Conservation (phyloP, 2,888 invertebrate species). For the Heteromyza rotundicornis region DNA sequence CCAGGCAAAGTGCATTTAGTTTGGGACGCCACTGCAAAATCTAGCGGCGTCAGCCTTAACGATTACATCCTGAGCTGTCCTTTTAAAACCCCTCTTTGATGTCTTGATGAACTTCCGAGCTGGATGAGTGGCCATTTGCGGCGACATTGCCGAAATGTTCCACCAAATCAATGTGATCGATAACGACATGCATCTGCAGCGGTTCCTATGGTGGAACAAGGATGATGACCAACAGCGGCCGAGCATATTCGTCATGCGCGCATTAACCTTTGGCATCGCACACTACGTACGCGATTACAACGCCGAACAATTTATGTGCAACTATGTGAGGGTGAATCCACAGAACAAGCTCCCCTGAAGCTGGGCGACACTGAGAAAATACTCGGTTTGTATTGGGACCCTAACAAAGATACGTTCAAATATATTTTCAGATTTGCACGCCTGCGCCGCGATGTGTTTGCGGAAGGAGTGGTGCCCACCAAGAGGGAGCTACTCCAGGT, state of each 20-base stretch:
- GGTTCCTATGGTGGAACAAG: background rate
- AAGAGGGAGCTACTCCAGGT: constrained; percentile 29
- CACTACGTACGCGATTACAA: background rate
- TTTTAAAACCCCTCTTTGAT: background rate
- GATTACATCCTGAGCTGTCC: background rate
- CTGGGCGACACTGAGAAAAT: background rate
- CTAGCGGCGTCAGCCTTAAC: background rate
- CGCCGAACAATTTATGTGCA: no score
- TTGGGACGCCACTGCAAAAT: background rate
- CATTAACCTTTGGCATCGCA: background rate
- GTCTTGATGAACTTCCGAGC: background rate
- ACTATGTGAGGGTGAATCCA: no score
- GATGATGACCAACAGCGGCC: background rate
- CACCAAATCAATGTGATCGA: background rate
- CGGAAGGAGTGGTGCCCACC: constrained; percentile 21
- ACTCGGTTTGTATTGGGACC: constrained; percentile 7
- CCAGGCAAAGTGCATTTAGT: background rate
- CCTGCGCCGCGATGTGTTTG: constrained; percentile 25
- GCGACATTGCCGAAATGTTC: no score
- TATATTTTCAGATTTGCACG: constrained; percentile 31
- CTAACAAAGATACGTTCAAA: constrained; percentile 21
- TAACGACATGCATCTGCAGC: background rate
- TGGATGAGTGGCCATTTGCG: background rate
- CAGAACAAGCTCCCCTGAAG: no score
- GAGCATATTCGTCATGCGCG: background rate